Base-by-base conservation (phyloP, 2,888 invertebrate species). In the Acrocera orbiculus region DNA sequence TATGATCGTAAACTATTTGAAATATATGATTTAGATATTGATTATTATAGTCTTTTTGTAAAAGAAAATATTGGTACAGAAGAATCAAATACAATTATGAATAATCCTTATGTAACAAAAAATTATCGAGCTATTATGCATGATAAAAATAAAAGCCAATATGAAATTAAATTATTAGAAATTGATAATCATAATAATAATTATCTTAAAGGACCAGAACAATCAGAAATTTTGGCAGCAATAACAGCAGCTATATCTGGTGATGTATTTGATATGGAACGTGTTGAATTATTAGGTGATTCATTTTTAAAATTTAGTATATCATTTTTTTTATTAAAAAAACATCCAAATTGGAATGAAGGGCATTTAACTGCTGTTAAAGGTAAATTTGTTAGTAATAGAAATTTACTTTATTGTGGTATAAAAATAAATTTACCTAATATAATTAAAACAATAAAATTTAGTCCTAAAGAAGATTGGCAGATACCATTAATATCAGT, bases 221-320 rank as follows among this genome's bases (percentile, higher is more conserved):
- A 58, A 36, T 43, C 43, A 11, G 58, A 60, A 20, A 48, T 58
- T 6, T 34, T 62, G 38, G 54, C 68, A 52, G 77, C 80, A 1
- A 54, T 86, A 9, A 81, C 81, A 1, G 62, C 73, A 25, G 66
- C 73, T 9, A 64, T 67, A 40, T 67, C 76, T 1, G 65, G 69
- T 35, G 87, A 89, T 51, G 67, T 70, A 25, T 73, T 83, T 34
- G 75, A 81, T 51, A 63, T 81, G 50, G 89, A 90, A 54, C 64
- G 85, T 5, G 60, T 80, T 22, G 87, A 90, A 58, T 75, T 82
- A 0, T 66, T 90, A 23, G 90, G 89, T 0, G 89, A 90, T 61
- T 77, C 83, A 0, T 79, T 78, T 46, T 60, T 90, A 3, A 90
- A 90, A 56, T 73, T 76, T 42, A 68, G 74, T 16, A 61, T 67